Evolutionary conservation across 2,113 vertebrate species (phyloP).

Genomic region (Gracilinanus agilis): DNA sequence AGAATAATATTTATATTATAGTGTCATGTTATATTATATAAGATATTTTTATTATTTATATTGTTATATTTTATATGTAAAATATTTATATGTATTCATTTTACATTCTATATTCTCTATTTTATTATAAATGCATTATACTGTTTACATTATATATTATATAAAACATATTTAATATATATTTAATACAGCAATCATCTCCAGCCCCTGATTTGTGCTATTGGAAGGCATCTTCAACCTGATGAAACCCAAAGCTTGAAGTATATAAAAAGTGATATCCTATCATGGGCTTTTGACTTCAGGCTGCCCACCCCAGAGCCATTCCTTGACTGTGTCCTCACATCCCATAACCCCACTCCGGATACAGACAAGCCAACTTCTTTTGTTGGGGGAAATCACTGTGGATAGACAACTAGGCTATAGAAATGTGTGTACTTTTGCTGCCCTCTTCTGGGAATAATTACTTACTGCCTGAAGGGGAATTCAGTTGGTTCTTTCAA

Average conservation of each 20-base stretch:
- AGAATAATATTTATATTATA: too few relatives aligned
- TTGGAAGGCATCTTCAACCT: not conserved
- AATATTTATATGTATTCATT: too few relatives aligned
- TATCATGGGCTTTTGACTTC: not conserved
- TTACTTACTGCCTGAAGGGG: not conserved
- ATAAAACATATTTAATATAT: too few relatives aligned
- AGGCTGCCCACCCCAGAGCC: not conserved
- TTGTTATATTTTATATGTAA: too few relatives aligned
- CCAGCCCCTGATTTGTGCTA: not conserved
- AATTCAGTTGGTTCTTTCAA: not conserved
- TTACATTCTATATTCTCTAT: too few relatives aligned
- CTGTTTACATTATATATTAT: too few relatives aligned
- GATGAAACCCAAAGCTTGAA: not conserved
- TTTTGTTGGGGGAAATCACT: not conserved
- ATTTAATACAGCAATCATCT: not conserved
- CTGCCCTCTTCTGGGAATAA: not conserved
- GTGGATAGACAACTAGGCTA: too few relatives aligned
- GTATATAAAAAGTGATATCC: not conserved
- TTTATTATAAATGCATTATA: too few relatives aligned
- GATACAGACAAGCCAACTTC: not conserved
- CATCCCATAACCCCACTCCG: not conserved
- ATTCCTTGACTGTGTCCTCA: not conserved
- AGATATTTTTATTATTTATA: too few relatives aligned
- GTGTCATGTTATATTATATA: too few relatives aligned
- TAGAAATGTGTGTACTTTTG: not conserved